phyloP scores from a whole-genome alignment of 2,888 invertebrate species.

The Orthosia cruda region DNA sequence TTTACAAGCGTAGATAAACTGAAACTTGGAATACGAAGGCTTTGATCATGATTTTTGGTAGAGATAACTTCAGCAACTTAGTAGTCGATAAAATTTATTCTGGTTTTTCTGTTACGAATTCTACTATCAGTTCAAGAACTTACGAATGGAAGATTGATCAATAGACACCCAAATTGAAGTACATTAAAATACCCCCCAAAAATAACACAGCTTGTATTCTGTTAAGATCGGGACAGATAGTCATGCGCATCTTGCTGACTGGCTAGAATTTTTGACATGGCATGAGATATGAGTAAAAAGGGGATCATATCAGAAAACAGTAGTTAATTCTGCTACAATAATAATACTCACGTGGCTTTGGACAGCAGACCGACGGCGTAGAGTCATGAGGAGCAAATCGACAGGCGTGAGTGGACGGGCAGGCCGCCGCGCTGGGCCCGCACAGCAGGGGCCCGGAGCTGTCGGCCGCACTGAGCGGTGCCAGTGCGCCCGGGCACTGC shows the following conservation, averaged over 20 bases:
- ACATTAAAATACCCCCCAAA: too few species aligned
- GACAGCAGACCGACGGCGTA: constrained; percentile 96
- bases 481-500: constrained; percentile 81
- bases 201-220: too few species aligned
- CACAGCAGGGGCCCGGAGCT: constrained; percentile 92
- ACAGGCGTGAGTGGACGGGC: constrained; percentile 97
- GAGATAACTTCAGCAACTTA: too few species aligned
- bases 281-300: too few species aligned
- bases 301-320: too few species aligned
- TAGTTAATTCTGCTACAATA: not conserved
- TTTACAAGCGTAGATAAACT: not conserved
- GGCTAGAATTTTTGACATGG: not conserved
- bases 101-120: too few species aligned
- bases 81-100: too few species aligned
- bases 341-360: constrained; percentile 94
- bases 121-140: too few species aligned
- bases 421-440: constrained; percentile 95
- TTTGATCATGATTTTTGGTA: too few species aligned
- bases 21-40: not conserved
- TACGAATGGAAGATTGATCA: too few species aligned
- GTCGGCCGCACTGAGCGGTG: constrained; percentile 87
- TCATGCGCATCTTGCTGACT: not conserved
- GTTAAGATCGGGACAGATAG: too few species aligned
- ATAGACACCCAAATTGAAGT: too few species aligned
- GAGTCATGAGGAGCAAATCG: constrained; percentile 95